phyloP scores from a whole-genome alignment of 2,113 vertebrate genomes.

The Thermophis baileyi region DNA sequence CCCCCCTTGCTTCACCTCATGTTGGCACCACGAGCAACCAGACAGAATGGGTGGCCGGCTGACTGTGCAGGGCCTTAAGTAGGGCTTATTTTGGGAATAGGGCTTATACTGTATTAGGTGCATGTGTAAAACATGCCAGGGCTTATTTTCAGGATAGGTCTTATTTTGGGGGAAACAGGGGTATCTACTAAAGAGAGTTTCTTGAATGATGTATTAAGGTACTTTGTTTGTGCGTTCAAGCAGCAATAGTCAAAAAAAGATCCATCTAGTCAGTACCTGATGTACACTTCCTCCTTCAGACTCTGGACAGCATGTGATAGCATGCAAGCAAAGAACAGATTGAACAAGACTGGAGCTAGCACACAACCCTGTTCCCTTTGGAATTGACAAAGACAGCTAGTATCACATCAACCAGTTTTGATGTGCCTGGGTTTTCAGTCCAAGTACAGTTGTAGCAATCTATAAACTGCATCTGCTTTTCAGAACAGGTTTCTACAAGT shows the following conservation, averaged over 20 bases:
- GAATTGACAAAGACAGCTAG: not conserved
- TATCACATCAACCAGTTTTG: not conserved
- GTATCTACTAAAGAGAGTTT: not conserved
- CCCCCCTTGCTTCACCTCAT: too few species aligned
- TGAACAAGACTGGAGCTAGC: not conserved
- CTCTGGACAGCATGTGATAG: not conserved
- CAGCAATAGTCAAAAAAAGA: not conserved
- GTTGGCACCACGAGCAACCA: too few species aligned
- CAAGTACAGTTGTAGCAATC: not conserved
- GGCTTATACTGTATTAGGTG: too few species aligned
- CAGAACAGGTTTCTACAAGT: too few species aligned
- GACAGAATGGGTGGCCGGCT: too few species aligned
- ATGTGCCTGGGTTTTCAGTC: not conserved
- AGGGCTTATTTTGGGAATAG: too few species aligned
- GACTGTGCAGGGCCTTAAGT: too few species aligned
- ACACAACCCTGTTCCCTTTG: not conserved
- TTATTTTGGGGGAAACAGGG: too few species aligned
- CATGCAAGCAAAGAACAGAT: not conserved
- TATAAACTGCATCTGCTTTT: not conserved
- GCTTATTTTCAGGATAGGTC: too few species aligned
- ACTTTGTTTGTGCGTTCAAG: not conserved
- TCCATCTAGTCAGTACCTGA: not conserved
- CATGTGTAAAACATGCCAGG: too few species aligned
- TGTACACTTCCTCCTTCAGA: not conserved
- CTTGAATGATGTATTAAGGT: not conserved